These are phyloP conservation scores for Eupeodes corollae DNA, from an alignment of 1,140 invertebrate species.

Conservation along the genomic window DNA sequence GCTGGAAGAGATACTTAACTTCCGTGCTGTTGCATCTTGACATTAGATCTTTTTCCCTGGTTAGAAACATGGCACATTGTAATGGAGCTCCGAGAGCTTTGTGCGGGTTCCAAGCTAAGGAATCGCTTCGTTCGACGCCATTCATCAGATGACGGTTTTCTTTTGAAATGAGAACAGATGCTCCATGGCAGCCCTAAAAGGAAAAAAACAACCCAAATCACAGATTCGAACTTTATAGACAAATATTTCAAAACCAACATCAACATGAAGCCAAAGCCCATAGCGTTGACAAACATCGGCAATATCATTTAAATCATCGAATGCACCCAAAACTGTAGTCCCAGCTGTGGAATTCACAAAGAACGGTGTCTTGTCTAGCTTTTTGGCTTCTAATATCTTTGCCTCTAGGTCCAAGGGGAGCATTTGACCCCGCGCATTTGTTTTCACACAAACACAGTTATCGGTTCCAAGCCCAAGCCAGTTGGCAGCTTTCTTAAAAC, in stretches of 20 bases:
- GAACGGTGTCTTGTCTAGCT: slow-evolving; percentile 45
- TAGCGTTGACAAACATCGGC: slow-evolving; percentile 53
- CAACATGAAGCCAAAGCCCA: slow-evolving; percentile 75
- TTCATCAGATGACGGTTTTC: slow-evolving; percentile 17
- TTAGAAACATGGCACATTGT: slow-evolving; percentile 76
- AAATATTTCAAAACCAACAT: slow-evolving; percentile 50
- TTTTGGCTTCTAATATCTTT: slow-evolving; percentile 40
- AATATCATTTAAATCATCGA: slow-evolving; percentile 66
- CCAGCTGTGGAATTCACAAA: slow-evolving; percentile 65
- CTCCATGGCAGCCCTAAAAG: slow-evolving; percentile 71
- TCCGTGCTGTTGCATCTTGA: slow-evolving; percentile 63
- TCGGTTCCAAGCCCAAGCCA: slow-evolving; percentile 74
- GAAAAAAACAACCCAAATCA: not conserved
- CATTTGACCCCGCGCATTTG: slow-evolving; percentile 58
- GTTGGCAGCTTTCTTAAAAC: slow-evolving; percentile 64
- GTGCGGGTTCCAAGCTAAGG: slow-evolving; percentile 87
- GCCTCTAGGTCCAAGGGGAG: slow-evolving; percentile 43
- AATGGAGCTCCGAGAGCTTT: slow-evolving; percentile 81
- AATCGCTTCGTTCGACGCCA: slow-evolving; percentile 45
- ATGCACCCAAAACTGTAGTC: slow-evolving; percentile 69
- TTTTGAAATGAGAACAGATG: slow-evolving; percentile 39
- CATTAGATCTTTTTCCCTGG: slow-evolving; percentile 52
- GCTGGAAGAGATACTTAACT: slow-evolving; percentile 81
- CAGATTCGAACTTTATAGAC: not conserved
- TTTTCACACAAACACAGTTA: slow-evolving; percentile 54